A percentile compares a stretch with the other conserved stretches of the same genome.
Conservation (phyloP, 2,888 invertebrate genomes). For the Galerucella nymphaeae region DNA sequence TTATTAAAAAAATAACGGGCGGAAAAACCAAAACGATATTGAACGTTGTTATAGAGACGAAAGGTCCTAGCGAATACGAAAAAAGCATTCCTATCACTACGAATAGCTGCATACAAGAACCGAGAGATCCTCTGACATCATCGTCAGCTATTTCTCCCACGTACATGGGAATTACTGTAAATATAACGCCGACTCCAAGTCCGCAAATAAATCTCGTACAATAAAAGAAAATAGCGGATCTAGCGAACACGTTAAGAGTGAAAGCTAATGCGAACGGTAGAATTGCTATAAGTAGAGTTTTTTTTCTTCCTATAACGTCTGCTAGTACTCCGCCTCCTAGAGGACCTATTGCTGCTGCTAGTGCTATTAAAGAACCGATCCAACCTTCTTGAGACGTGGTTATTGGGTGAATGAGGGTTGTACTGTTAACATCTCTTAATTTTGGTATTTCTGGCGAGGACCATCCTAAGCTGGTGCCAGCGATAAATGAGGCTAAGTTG, state of each 20-base stretch:
- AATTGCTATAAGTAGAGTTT: slow-evolving; percentile 73
- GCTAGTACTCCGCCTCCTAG: slow-evolving; percentile 77
- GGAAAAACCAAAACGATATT: slow-evolving; percentile 74
- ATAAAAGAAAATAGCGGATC: slow-evolving; percentile 54
- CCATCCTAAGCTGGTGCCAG: slow-evolving; percentile 67
- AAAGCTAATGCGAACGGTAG: slow-evolving; percentile 79
- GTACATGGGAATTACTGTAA: slow-evolving; percentile 85
- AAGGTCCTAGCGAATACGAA: slow-evolving; percentile 79
- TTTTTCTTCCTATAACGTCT: slow-evolving; percentile 76
- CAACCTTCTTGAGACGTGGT: slow-evolving; percentile 65
- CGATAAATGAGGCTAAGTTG: slow-evolving; percentile 65
- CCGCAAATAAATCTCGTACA: slow-evolving; percentile 68
- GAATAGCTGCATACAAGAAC: slow-evolving; percentile 84
- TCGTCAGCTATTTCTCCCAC: slow-evolving; percentile 86
- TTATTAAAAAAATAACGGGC: slow-evolving; percentile 71
- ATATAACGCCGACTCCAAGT: slow-evolving; percentile 75
- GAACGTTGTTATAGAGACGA: slow-evolving; percentile 73
- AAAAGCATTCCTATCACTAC: slow-evolving; percentile 77
- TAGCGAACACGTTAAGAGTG: slow-evolving; percentile 66
- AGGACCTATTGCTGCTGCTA: slow-evolving; percentile 72
- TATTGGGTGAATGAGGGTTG: slow-evolving; percentile 58
- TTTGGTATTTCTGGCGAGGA: slow-evolving; percentile 63
- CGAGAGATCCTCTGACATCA: slow-evolving; percentile 82
- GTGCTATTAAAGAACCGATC: slow-evolving; percentile 68
- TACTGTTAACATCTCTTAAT: slow-evolving; percentile 53